Evolutionary conservation across 2,888 invertebrate genomes (phyloP), one percentile per base, ranked within the genome.

Genomic region (Tridacna crocea): DNA sequence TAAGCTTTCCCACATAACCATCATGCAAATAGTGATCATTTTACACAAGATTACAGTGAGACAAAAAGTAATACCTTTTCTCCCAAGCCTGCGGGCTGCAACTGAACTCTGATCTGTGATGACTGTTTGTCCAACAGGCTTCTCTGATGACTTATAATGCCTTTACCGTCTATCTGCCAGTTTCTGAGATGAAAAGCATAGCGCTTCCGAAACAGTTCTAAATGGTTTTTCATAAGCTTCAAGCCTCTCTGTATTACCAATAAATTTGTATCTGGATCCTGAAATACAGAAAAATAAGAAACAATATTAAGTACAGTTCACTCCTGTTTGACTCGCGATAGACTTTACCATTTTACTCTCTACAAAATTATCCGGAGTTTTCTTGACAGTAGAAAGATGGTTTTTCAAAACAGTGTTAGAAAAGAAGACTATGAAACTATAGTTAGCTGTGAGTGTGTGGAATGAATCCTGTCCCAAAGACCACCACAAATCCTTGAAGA

Each of bases 171-270:
- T 76, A 98, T 95, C 55, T 97, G 97, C 98, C 98, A 98, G 87
- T 97, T 96, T 15, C 98, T 96, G 87, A 94, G 87, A 82, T 94
- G 93, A 83, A 92, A 94, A 8, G 94, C 93, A 78, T 94, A 94
- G 24, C 94, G 90, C 75, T 92, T 92, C 80, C 97, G 96, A 94
- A 98, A 99, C 0, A 98, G 98, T 94, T 99, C 98, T 90, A 99
- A 96, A 95, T 99, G 99, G 0, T 98, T 98, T 94, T 98, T 97
- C 77, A 99, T 95, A 70, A 99, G 94, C 86, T 98, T 95, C 73
- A 99, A 94, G 51, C 98, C 98, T 89, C 98, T 96, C 94, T 99
- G 98, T 85, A 99, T 98, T 83, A 98, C 97, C 91, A 98, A 96
- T 74, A 99, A 94, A 79, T 97, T 97, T 8, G 97, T 96, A 90